Conservation (phyloP, 2,888 invertebrate species). For the Andrena fulva region DNA sequence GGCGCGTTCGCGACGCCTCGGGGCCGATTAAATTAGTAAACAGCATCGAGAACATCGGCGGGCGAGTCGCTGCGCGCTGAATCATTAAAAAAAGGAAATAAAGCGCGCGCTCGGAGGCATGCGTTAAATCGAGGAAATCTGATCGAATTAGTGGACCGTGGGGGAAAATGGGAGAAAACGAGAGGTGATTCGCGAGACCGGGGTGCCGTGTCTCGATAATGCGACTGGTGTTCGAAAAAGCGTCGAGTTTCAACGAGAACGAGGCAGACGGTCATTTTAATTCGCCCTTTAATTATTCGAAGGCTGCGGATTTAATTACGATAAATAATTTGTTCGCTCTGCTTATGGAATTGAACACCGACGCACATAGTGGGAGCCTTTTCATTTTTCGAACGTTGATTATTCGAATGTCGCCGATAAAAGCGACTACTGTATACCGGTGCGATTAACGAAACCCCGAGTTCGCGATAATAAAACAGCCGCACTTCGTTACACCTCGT, state of each 20-base stretch:
- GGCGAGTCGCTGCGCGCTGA: conserved; percentile 24
- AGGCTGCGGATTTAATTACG: background rate
- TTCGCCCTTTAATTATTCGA: background rate
- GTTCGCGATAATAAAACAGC: too few relatives aligned
- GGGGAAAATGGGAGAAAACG: background rate
- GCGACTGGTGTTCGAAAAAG: background rate
- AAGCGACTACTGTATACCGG: too few relatives aligned
- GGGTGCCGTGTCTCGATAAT: background rate
- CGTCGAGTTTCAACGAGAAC: background rate
- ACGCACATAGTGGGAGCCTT: too few relatives aligned
- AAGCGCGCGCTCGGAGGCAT: background rate
- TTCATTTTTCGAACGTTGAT: too few relatives aligned
- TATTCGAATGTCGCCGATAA: too few relatives aligned
- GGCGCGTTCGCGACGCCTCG: conserved; percentile 14
- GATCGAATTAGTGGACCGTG: background rate
- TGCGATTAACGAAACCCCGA: too few relatives aligned
- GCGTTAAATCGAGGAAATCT: background rate
- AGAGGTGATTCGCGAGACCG: background rate
- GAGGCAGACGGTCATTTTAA: background rate
- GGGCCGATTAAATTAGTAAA: conserved; percentile 39
- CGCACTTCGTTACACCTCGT: too few relatives aligned
- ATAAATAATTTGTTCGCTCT: background rate
- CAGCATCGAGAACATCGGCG: conserved; percentile 14
- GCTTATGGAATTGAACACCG: background rate
- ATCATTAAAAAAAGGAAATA: background rate